Percentiles rank a stretch among this genome's conserved stretches.
phyloP scores from a whole-genome alignment of 37 sponge, comb jelly and placozoan genomes.

The Geodia barretti region DNA sequence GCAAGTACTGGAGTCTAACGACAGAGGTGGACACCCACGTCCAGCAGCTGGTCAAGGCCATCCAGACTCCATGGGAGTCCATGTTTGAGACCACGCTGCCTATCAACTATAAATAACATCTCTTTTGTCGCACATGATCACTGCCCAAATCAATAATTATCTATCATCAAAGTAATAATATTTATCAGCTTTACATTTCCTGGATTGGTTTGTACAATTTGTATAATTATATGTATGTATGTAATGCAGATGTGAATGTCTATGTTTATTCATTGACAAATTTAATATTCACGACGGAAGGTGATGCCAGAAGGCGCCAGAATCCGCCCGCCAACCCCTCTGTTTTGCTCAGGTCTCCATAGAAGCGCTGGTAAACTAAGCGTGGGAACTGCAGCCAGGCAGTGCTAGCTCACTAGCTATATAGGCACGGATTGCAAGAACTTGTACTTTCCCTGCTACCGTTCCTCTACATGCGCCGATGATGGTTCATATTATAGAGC shows the following conservation, averaged over 20 bases:
- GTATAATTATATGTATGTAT: no score
- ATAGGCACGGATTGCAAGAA: no score
- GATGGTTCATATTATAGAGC: no score
- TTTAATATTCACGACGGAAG: no score
- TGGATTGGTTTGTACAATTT: no score
- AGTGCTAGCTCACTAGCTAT: not conserved
- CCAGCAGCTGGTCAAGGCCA: constrained; percentile 10
- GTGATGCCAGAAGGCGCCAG: not conserved
- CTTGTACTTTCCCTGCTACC: no score
- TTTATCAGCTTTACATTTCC: no score
- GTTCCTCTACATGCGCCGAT: no score
- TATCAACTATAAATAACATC: constrained; percentile 13
- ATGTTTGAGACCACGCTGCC: constrained; percentile 32
- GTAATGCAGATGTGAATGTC: no score
- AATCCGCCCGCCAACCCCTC: not conserved
- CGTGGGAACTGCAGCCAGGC: not conserved
- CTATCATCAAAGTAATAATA: no score
- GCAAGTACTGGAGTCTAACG: constrained; percentile 17
- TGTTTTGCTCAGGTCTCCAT: not conserved
- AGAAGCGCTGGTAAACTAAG: not conserved
- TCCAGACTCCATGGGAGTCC: constrained; percentile 34
- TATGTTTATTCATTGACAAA: no score
- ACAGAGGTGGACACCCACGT: constrained; percentile 15
- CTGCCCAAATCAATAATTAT: no score
- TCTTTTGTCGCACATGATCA: not conserved